Percentiles rank a stretch among this genome's conserved stretches.
Conservation (phyloP, 2,888 invertebrate genomes). For the Netelia inedita region DNA sequence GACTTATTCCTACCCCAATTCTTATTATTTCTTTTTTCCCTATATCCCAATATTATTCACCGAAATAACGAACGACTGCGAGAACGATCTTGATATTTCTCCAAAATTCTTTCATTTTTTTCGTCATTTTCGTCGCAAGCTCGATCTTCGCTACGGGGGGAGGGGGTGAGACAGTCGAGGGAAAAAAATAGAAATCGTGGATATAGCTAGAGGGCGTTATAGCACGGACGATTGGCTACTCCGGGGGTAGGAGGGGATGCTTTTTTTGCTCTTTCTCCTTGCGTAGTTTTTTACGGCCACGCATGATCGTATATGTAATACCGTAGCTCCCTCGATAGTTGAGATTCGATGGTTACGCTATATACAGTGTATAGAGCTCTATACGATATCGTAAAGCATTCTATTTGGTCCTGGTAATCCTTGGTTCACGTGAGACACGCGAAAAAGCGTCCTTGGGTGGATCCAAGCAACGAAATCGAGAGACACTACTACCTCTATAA, state of each 20-base stretch:
- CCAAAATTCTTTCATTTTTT: constrained; percentile 27
- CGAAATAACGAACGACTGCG: constrained; percentile 14
- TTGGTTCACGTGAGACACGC: constrained; percentile 78
- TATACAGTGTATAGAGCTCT: constrained; percentile 52
- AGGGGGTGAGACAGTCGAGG: constrained; percentile 26
- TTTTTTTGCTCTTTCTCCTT: constrained; percentile 42
- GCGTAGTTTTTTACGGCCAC: constrained; percentile 62
- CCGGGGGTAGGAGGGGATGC: constrained; percentile 24
- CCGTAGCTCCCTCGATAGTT: constrained; percentile 28
- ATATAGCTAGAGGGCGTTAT: constrained; percentile 65
- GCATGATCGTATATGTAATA: constrained; percentile 46
- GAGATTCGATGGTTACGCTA: constrained; percentile 60
- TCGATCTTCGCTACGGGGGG: constrained; percentile 7
- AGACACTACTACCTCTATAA: constrained; percentile 78
- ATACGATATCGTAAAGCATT: constrained; percentile 78
- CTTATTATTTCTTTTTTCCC: neutral
- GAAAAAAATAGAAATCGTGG: constrained; percentile 46
- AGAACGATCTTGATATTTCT: constrained; percentile 35
- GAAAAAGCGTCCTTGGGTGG: constrained; percentile 69
- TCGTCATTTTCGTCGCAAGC: constrained; percentile 8
- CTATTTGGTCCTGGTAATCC: constrained; percentile 82
- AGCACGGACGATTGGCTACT: constrained; percentile 72
- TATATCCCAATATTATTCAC: constrained; percentile 47
- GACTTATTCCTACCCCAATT: constrained; percentile 40
- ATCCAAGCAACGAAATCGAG: constrained; percentile 73